These are phyloP conservation scores for Tetramorium bicarinatum DNA, from an alignment of 2,888 invertebrate species.

Conservation along the genomic window DNA sequence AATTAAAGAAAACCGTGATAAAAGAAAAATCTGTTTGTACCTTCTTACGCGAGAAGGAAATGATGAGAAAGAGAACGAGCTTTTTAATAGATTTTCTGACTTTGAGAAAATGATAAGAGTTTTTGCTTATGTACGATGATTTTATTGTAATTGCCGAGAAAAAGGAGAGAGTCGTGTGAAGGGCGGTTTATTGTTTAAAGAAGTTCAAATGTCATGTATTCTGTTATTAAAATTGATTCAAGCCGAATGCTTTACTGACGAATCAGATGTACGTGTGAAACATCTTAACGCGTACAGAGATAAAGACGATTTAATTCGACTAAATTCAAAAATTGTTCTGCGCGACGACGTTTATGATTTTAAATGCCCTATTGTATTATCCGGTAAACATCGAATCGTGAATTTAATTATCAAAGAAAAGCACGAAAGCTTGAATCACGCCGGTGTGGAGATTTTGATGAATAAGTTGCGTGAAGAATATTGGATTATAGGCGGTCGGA, in stretches of 20 bases:
- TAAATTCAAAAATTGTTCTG: background rate
- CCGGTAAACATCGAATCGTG: background rate
- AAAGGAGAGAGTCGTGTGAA: background rate
- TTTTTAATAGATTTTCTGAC: background rate
- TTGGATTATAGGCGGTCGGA: background rate
- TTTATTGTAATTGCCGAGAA: background rate
- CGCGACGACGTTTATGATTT: background rate
- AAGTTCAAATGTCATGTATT: background rate
- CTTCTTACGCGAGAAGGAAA: background rate
- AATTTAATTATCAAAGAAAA: background rate
- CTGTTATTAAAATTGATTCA: background rate
- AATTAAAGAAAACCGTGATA: background rate
- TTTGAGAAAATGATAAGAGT: background rate
- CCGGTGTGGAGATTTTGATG: background rate
- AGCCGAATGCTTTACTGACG: background rate
- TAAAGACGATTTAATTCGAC: background rate
- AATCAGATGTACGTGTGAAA: background rate
- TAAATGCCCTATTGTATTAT: background rate
- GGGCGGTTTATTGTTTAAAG: background rate
- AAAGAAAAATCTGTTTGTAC: background rate
- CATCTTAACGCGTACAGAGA: background rate
- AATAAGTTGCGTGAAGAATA: background rate
- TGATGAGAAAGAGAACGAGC: background rate
- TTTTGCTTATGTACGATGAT: background rate
- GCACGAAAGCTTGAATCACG: background rate